These are phyloP conservation scores for Cephalopachus bancanus DNA, from an alignment of 2,797 vertebrate genomes.

Conservation along the genomic window DNA sequence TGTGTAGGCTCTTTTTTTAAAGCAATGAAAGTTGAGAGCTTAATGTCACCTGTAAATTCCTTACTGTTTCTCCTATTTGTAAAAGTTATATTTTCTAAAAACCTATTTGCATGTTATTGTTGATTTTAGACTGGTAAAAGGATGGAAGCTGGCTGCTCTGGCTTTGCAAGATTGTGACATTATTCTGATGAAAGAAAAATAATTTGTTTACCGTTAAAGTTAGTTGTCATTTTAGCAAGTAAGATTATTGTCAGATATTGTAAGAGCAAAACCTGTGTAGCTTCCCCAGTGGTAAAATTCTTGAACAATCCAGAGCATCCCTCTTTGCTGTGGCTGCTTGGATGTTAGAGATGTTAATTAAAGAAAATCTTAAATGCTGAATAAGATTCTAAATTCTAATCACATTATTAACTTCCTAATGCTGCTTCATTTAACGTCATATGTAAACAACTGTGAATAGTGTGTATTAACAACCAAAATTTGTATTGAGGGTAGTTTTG, in stretches of 20 bases:
- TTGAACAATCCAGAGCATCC: background rate
- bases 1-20: background rate
- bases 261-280: background rate
- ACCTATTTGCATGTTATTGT: constrained; percentile 32
- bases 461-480: background rate
- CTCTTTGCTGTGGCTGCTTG: constrained; percentile 6
- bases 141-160: background rate
- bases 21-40: constrained; percentile 49
- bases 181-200: constrained; percentile 51
- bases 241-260: background rate
- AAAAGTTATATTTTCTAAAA: constrained; percentile 47
- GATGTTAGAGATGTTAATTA: background rate
- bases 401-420: constrained; percentile 24
- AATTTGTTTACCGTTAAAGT: constrained; percentile 18
- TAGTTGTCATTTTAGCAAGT: background rate
- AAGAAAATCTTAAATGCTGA: constrained; percentile 31
- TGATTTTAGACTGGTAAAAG: constrained; percentile 40
- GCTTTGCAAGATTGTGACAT: background rate
- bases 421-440: background rate
- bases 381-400: background rate
- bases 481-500: background rate
- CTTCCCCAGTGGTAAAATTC: background rate
- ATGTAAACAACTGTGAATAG: background rate
- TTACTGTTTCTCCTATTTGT: constrained; percentile 54
- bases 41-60: constrained; percentile 68